Percentiles rank a stretch among this genome's conserved stretches.
phyloP scores from a whole-genome alignment of 1,140 invertebrate species.

The Penaeus chinensis region DNA sequence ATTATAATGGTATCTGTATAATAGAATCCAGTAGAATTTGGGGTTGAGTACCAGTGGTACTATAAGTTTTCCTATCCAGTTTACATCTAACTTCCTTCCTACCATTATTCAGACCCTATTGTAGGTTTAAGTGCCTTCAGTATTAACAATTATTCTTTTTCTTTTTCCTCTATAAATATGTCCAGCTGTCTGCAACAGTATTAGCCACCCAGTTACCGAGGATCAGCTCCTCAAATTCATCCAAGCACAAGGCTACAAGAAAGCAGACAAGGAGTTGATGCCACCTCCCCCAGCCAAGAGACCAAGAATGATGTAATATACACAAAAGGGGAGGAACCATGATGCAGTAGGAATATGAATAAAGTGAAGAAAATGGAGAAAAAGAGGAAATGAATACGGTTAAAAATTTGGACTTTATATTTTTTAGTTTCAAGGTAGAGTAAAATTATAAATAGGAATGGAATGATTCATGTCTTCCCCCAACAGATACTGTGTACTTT shows the following conservation, averaged over 20 bases:
- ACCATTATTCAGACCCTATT: not conserved
- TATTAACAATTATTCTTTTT: slow-evolving; percentile 44
- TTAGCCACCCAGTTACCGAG: slow-evolving; percentile 84
- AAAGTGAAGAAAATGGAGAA: too few relatives aligned
- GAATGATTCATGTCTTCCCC: too few relatives aligned
- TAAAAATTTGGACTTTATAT: too few relatives aligned
- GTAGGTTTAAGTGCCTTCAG: slow-evolving; percentile 1
- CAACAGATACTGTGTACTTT: too few relatives aligned
- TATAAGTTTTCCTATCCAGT: too few relatives aligned
- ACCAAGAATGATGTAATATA: slow-evolving; percentile 16
- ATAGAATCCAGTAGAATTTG: too few relatives aligned
- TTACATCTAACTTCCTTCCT: not conserved
- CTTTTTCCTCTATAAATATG: slow-evolving; percentile 8
- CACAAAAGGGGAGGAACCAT: not conserved
- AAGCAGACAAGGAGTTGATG: slow-evolving; percentile 58
- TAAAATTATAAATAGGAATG: too few relatives aligned
- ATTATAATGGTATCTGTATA: too few relatives aligned
- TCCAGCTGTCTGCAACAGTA: slow-evolving; percentile 71
- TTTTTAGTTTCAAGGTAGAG: too few relatives aligned
- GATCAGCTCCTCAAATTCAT: slow-evolving; percentile 83
- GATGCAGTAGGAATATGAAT: not conserved
- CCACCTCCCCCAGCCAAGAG: slow-evolving; percentile 56
- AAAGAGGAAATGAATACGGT: too few relatives aligned
- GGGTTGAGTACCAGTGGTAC: too few relatives aligned
- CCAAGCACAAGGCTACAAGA: slow-evolving; percentile 70